phyloP scores from a whole-genome alignment of 2,113 vertebrate species.

The Ornithorhynchus anatinus region DNA sequence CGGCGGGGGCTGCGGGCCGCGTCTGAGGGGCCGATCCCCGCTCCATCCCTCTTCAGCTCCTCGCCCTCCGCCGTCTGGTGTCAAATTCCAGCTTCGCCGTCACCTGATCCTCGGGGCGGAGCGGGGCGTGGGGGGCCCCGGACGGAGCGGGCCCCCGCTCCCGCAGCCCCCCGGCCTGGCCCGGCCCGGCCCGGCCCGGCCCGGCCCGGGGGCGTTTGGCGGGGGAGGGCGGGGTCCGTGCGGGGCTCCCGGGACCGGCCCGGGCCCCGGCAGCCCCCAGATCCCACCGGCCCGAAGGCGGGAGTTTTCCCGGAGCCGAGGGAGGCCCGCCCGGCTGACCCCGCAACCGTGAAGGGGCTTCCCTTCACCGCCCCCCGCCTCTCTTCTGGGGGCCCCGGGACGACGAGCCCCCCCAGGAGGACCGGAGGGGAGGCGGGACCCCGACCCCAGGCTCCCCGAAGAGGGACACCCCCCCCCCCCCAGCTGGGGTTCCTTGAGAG shows the following conservation, averaged over 20 bases:
- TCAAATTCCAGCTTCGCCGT: constrained; percentile 62
- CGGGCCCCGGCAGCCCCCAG: neutral
- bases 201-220: too few relatives aligned
- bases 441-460: too few relatives aligned
- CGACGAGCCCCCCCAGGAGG: neutral
- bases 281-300: too few relatives aligned
- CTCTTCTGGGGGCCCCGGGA: neutral
- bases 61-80: constrained; percentile 64
- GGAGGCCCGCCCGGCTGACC: neutral
- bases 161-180: too few relatives aligned
- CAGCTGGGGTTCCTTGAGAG: too few relatives aligned
- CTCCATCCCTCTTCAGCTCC: constrained; percentile 70
- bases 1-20: constrained; percentile 33
- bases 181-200: too few relatives aligned
- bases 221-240: too few relatives aligned
- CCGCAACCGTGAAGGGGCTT: neutral
- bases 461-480: neutral
- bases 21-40: constrained; percentile 58
- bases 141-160: too few relatives aligned
- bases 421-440: too few relatives aligned
- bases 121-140: constrained; percentile 21
- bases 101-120: constrained; percentile 34
- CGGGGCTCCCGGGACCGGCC: neutral
- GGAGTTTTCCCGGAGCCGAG: neutral
- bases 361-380: neutral